Evolutionary conservation across 2,797 vertebrate genomes (phyloP), one percentile per base, ranked within the genome.

Genomic region (Cheirogaleus major): DNA sequence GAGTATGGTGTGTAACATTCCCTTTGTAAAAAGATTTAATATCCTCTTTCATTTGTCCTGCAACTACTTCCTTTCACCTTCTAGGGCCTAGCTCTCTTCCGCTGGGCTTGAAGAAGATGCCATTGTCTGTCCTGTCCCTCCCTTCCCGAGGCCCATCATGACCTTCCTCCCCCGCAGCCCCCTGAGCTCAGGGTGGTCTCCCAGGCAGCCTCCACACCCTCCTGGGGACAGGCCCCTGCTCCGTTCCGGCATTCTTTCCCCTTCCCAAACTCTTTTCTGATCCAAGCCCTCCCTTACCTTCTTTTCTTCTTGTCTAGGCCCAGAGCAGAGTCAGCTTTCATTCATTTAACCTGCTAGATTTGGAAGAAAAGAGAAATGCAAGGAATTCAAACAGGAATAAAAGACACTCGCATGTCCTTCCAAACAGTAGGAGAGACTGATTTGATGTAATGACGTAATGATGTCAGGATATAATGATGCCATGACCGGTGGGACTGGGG

Each of bases 41-140:
- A 50, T 89, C 22, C 15, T 27, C 89, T 97, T 95, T 92, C 83
- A 43, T 91, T 89, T 90, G 88, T 67, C 73, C 78, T 55, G 81
- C 88, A 85, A 91, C 43, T n/a, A 67, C 65, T 73, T 91, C 81
- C 45, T 92, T 88, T 95, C 78, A 55, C 73, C 85, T 88, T 91
- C 84, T 79, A 89, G 61, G 41, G 52, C 65, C 67, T 0, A 4
- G 45, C 20, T 67, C 12, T 88, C 32, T 41, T 69, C 43, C 14
- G 2, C 48, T 84, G 13, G 11, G 38, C 48, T 41, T 14, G 20
- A 8, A 67, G 55, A 86, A 30, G 75, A 27, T 23, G 48, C 41
- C 35, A 13, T 18, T 18, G 79, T 55, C 45, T 41, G 38, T 20
- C 63, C 76, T 12, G 27, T 25, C 13, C 61, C 25, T 32, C 61